Conservation (phyloP, 2,888 invertebrate species). For the Icerya purchasi region DNA sequence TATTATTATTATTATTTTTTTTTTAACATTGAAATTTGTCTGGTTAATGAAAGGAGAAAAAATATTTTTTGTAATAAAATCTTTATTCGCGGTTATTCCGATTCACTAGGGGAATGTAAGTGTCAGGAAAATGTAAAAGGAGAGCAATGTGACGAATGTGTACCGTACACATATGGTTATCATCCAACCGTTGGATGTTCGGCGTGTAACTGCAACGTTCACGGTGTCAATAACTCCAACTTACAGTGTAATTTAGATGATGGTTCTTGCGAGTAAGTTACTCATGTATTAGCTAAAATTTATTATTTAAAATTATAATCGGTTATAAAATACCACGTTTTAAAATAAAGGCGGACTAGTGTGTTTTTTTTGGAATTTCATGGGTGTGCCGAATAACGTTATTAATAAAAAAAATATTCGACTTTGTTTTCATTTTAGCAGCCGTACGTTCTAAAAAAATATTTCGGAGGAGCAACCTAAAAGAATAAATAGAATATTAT, state of each 20-base stretch:
- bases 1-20: too few species aligned
- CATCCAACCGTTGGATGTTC: slow-evolving; percentile 89
- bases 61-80: too few species aligned
- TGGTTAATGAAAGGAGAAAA: too few species aligned
- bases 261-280: slow-evolving; percentile 58
- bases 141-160: slow-evolving; percentile 70
- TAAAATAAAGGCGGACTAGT: too few species aligned
- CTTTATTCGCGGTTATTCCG: background rate
- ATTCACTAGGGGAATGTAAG: slow-evolving; percentile 46
- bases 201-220: slow-evolving; percentile 69
- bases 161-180: slow-evolving; percentile 70
- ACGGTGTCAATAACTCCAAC: slow-evolving; percentile 54
- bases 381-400: background rate
- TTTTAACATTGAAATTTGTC: too few species aligned
- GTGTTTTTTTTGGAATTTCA: background rate
- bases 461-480: too few species aligned
- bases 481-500: too few species aligned
- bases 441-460: too few species aligned
- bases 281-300: background rate
- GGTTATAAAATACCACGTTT: background rate
- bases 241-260: slow-evolving; percentile 70
- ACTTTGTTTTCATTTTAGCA: too few species aligned
- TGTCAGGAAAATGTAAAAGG: slow-evolving; percentile 84
- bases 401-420: too few species aligned
- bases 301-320: background rate